Conservation (phyloP, 2,888 invertebrate genomes). For the Polydrusus pterygomalis region DNA sequence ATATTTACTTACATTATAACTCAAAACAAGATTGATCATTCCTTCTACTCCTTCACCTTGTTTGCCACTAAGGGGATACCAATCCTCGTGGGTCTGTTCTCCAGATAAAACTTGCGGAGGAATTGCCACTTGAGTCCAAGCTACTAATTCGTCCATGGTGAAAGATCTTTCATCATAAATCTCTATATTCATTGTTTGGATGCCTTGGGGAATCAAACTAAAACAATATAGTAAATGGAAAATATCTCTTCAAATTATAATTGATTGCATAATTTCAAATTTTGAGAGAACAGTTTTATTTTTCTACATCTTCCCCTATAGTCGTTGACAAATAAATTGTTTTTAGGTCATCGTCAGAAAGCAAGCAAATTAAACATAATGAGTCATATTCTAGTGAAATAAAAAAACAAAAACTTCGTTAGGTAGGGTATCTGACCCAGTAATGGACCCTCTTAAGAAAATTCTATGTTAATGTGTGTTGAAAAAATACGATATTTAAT, state of each 20-base stretch:
- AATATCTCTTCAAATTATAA: too few relatives aligned
- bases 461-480: too few relatives aligned
- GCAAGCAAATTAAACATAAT: too few relatives aligned
- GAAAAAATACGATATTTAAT: too few relatives aligned
- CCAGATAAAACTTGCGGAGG: constrained; percentile 89
- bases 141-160: constrained; percentile 95
- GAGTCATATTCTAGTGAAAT: too few relatives aligned
- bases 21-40: constrained; percentile 92
- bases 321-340: too few relatives aligned
- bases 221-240: constrained; percentile 37
- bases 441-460: too few relatives aligned
- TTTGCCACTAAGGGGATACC: constrained; percentile 94
- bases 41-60: constrained; percentile 97
- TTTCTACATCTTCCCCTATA: too few relatives aligned
- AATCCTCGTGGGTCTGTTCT: constrained; percentile 95
- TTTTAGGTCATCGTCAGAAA: too few relatives aligned
- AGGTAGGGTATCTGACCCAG: too few relatives aligned
- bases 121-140: constrained; percentile 93
- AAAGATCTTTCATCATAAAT: constrained; percentile 98
- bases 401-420: too few relatives aligned
- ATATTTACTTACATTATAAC: constrained; percentile 78
- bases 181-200: constrained; percentile 92
- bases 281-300: too few relatives aligned
- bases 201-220: constrained; percentile 90
- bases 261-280: neutral